Evolutionary conservation across 1,140 invertebrate species (phyloP).

Genomic region (Batillaria attramentaria): DNA sequence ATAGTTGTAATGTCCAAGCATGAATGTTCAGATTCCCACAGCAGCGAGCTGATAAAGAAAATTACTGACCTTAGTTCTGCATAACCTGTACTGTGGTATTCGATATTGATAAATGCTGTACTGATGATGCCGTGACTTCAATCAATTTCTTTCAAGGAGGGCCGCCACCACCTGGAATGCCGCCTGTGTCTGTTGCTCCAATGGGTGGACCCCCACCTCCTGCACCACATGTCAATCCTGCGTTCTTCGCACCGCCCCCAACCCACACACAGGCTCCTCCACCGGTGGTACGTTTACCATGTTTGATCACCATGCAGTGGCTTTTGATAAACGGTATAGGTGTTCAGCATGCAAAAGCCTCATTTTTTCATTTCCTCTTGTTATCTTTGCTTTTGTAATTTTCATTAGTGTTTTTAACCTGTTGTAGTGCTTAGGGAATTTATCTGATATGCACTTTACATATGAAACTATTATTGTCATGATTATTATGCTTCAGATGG

Average conservation of each 20-base stretch:
- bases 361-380: too few species aligned
- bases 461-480: neutral
- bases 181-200: conserved; percentile 53
- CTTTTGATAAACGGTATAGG: neutral
- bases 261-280: conserved; percentile 55
- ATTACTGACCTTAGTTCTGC: neutral
- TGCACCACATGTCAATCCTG: conserved; percentile 95
- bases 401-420: conserved; percentile 1
- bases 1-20: too few species aligned
- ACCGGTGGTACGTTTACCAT: conserved; percentile 48
- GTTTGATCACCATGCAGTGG: neutral
- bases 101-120: conserved; percentile 14
- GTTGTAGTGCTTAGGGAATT: neutral
- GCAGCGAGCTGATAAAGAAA: too few species aligned
- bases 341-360: neutral
- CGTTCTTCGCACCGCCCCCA: conserved; percentile 84
- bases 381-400: too few species aligned
- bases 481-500: conserved; percentile 28
- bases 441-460: neutral
- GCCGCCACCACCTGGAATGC: conserved; percentile 55
- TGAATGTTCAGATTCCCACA: too few species aligned
- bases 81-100: neutral
- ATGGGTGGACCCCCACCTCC: conserved; percentile 74
- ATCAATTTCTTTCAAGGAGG: conserved; percentile 55
- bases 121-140: conserved; percentile 16